phyloP scores from a whole-genome alignment of 2,113 vertebrate species.

The Phylloscopus trochiloides region DNA sequence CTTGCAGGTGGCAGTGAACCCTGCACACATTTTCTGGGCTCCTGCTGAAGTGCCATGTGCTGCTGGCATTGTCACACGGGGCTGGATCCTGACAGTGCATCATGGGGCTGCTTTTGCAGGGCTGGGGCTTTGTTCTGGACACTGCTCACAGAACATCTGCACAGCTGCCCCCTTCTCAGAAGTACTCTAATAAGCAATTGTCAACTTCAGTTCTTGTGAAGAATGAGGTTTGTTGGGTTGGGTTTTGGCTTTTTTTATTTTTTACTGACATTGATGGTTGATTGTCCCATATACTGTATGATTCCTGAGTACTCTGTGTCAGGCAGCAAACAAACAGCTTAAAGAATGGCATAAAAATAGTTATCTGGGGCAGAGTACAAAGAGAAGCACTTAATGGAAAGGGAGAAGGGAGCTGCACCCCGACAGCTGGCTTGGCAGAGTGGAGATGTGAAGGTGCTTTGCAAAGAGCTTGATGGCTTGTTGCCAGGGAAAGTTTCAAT shows the following conservation, averaged over 20 bases:
- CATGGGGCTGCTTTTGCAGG: not conserved
- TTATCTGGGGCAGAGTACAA: constrained; percentile 42
- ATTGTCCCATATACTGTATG: not conserved
- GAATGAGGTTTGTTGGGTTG: not conserved
- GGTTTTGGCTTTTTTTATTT: not conserved
- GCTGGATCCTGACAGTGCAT: not conserved
- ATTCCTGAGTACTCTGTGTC: not conserved
- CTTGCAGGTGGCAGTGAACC: not conserved
- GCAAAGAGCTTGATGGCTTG: not conserved
- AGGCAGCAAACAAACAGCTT: not conserved
- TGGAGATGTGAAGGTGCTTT: not conserved
- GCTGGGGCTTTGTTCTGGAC: not conserved
- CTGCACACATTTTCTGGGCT: not conserved
- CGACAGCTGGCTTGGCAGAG: not conserved
- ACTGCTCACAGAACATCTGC: not conserved
- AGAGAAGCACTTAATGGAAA: not conserved
- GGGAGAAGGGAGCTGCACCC: not conserved
- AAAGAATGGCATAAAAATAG: not conserved
- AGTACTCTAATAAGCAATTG: not conserved
- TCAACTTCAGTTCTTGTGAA: not conserved
- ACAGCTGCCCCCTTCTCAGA: not conserved
- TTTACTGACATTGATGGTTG: not conserved
- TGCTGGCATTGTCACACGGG: not conserved
- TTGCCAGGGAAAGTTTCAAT: not conserved
- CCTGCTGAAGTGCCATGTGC: fast-evolving